phyloP scores from a whole-genome alignment of 2,888 invertebrate genomes.

The Aspidiotus destructor region DNA sequence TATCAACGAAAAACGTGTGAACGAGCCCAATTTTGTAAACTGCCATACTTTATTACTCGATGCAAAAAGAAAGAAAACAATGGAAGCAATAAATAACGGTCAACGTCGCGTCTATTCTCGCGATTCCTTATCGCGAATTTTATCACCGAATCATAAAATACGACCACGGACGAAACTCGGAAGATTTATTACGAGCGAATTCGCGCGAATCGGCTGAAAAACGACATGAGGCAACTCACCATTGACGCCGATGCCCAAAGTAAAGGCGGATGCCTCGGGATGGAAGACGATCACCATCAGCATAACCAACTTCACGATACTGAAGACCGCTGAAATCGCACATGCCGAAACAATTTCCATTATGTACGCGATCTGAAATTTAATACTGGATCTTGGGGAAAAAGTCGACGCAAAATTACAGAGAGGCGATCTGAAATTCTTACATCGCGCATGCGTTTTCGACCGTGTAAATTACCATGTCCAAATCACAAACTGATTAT shows the following conservation, averaged over 20 bases:
- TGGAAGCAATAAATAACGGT: no score
- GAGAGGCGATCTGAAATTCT: constrained; percentile 30
- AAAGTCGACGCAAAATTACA: constrained; percentile 25
- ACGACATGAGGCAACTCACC: constrained; percentile 8
- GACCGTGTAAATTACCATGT: constrained; percentile 32
- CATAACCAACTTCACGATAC: constrained; percentile 22
- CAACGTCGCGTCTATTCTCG: no score
- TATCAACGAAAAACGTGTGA: no score
- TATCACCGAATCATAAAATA: background rate
- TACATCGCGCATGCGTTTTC: constrained; percentile 31
- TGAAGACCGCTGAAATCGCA: constrained; percentile 25
- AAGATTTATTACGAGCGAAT: background rate
- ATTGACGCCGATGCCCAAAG: constrained; percentile 15
- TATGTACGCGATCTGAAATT: constrained; percentile 21
- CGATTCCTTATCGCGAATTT: no score
- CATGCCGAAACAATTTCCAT: constrained; percentile 31
- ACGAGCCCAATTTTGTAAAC: no score
- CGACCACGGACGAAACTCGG: background rate
- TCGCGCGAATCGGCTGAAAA: background rate
- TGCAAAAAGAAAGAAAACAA: no score
- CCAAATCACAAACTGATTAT: constrained; percentile 29
- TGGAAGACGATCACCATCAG: constrained; percentile 20
- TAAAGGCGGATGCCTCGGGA: constrained; percentile 18
- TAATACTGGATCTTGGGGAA: constrained; percentile 15
- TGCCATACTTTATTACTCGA: no score